Base-by-base conservation (phyloP, 1,140 invertebrate species). In the Halictus rubicundus region DNA sequence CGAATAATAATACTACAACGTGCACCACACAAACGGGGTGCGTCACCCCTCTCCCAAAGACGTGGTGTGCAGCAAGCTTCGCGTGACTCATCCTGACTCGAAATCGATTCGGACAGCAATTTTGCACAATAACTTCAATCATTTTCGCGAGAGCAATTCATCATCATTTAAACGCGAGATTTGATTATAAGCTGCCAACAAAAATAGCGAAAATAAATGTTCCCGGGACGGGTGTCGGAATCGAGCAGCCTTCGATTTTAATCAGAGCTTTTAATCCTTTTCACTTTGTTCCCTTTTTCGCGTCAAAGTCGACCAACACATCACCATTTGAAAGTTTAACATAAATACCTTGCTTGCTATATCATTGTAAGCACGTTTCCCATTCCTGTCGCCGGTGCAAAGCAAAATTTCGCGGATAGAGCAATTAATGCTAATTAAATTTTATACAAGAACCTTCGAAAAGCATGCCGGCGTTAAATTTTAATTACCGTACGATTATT, bases 61-160 rank as follows among this genome's bases (percentile, higher is more conserved):
- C 86, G 84, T 74, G 82, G 80, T 78, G 69, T 84, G 73, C 80
- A 88, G 73, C 80, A 88, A 88, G 84, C 87, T 87, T 85, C 73
- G 65, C 54, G 65, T 90, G 90, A 89, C 69, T 89, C 89, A 90
- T 72, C 60, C 78, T 82, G 25, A 72, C 66, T 66, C 23, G 54
- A 46, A 68, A 54, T 57, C 69, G 61, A 79, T 73, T n/a, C 59
- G 10, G 14, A 16, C 8, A 0, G 8, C 5, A 23, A 54, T 42
- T 39, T 49, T 7, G 32, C 16, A 21, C 14, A 25, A 25, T 23
- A 25, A 68, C 5, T 16, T 25, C 0, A 49, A 68, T 46, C 25
- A 4, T 64, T 21, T 54, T 54, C 21, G 7, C 16, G 21, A 54
- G 19, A 46, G 42, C 42, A 46, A 46, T 46, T 46, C 14, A 1